These are phyloP conservation scores for Meleagris gallopavo DNA, from an alignment of 2,113 vertebrate genomes.

Conservation along the genomic window DNA sequence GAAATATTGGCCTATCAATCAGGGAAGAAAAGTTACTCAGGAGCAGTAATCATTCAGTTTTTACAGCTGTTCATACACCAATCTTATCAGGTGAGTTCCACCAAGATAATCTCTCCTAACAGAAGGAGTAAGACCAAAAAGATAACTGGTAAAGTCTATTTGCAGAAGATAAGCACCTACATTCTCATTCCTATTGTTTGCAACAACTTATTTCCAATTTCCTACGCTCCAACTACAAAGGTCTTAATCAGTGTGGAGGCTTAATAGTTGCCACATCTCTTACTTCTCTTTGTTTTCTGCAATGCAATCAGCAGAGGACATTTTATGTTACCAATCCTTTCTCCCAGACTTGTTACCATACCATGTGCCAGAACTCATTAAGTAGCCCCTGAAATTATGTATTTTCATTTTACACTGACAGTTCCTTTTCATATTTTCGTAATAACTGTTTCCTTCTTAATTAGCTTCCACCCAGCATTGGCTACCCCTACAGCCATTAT, in stretches of 20 bases:
- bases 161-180: not conserved
- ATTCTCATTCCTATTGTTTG: not conserved
- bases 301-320: not conserved
- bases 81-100: conserved; percentile 20
- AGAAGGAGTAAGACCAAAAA: not conserved
- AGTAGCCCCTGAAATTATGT: not conserved
- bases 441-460: not conserved
- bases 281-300: not conserved
- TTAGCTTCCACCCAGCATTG: not conserved
- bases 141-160: not conserved
- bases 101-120: not conserved
- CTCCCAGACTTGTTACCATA: not conserved
- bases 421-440: not conserved
- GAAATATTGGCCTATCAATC: not conserved
- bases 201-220: not conserved
- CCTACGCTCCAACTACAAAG: not conserved
- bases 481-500: not conserved
- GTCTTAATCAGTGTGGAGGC: not conserved
- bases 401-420: not conserved
- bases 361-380: not conserved
- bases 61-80: not conserved
- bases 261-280: not conserved
- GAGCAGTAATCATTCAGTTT: not conserved
- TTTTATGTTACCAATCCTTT: not conserved
- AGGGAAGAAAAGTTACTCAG: not conserved